Base-by-base conservation (phyloP, 1,140 invertebrate genomes). In the Pararge aegeria region DNA sequence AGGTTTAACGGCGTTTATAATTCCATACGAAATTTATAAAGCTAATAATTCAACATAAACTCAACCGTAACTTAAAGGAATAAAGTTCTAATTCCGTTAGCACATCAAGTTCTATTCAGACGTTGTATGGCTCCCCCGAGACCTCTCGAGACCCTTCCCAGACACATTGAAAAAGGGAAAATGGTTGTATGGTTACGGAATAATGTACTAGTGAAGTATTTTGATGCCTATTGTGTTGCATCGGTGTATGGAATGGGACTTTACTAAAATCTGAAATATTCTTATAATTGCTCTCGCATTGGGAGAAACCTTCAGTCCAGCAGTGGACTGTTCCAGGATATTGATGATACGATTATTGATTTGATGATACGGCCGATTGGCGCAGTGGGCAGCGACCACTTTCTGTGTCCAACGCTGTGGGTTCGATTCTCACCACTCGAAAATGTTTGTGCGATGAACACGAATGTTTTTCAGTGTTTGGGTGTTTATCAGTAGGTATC, bases 121-220 rank as follows among this genome's bases (percentile, higher is more conserved):
- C 37, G 19, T 24, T n/a, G 30, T 18, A 59, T 42, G 27, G 15
- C 42, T 21, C 61, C 48, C 54, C 40, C 2, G 54, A 62, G 61
- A 62, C 61, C 61, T 44, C 61, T 62, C 55, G 46, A 50, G 49
- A 62, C 54, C 53, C 54, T 56, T 56, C 27, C 48, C 61, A 62
- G 53, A 56, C 54, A 44, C 61, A 62, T 62, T 62, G 44, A 62
- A 62, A 61, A 55, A 42, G 50, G 50, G 49, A 52, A 52, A 59
- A 61, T 61, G 19, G 40, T 18, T 48, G 51, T 54, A 61, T 54
- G 58, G 51, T 53, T 61, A 49, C 29, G 49, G 34, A 38, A 58
- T 51, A 61, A 61, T 42, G 42, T 40, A 38, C 55, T 54, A 42
- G 38, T 3, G 19, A n/a, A 21, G 21, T 44, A 52, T 60, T 60